Conservation (phyloP, 2,888 invertebrate species). For the Brassicogethes aeneus region DNA sequence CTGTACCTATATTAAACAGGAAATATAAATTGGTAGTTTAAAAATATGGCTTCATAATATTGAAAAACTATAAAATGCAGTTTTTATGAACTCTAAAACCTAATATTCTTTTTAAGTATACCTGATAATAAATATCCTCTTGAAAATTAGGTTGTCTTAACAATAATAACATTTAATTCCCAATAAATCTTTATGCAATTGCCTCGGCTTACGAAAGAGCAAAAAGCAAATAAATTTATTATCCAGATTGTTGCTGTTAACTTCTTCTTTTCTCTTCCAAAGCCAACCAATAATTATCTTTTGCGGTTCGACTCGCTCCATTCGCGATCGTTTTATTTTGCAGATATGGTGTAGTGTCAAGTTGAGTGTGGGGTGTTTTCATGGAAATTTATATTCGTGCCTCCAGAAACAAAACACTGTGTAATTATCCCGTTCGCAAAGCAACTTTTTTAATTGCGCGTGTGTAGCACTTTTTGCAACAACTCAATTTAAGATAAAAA, state of each 20-base stretch:
- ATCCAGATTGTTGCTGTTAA: neutral
- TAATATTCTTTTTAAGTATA: too few relatives aligned
- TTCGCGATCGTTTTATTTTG: neutral
- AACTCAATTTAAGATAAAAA: constrained; percentile 21
- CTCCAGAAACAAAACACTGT: constrained; percentile 25
- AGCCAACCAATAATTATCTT: constrained; percentile 2
- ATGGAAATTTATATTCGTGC: constrained; percentile 20
- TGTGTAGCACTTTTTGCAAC: constrained; percentile 20
- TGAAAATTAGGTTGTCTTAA: too few relatives aligned
- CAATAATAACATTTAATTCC: neutral
- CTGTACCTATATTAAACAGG: too few relatives aligned
- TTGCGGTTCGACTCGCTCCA: neutral
- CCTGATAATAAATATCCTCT: too few relatives aligned
- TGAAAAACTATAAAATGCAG: too few relatives aligned
- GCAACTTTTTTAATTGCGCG: constrained; percentile 26
- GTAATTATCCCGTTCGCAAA: constrained; percentile 32
- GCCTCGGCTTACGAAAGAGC: neutral
- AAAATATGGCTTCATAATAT: too few relatives aligned
- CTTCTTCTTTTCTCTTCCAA: neutral
- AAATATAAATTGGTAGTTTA: too few relatives aligned
- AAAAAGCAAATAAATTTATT: constrained; percentile 1
- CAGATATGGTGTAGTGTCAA: constrained; percentile 20
- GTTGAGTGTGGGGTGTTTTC: constrained; percentile 24
- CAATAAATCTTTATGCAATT: neutral
- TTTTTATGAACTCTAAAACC: too few relatives aligned